Evolutionary conservation across 2,797 vertebrate species (phyloP).

Genomic region (Acanthornis magna): DNA sequence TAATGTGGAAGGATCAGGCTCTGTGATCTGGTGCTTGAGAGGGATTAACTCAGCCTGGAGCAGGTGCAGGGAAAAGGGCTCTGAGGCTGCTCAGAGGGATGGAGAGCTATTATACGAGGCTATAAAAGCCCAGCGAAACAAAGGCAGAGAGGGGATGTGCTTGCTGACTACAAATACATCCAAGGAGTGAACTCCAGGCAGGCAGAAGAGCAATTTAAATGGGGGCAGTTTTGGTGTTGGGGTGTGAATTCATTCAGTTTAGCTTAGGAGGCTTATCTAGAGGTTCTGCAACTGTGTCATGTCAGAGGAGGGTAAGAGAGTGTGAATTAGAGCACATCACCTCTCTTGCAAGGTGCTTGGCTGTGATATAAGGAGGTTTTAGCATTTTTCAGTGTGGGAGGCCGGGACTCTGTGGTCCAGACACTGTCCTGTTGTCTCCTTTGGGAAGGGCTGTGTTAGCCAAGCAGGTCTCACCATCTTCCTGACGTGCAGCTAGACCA

Average conservation of each 20-base stretch:
- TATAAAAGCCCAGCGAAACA: neutral
- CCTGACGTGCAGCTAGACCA: neutral
- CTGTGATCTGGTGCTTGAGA: neutral
- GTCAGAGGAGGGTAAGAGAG: neutral
- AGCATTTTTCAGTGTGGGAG: neutral
- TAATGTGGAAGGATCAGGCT: neutral
- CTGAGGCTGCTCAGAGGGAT: slow-evolving; percentile 1
- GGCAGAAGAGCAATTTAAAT: neutral
- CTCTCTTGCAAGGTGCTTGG: neutral
- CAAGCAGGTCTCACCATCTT: neutral
- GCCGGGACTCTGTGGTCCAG: neutral
- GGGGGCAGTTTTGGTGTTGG: neutral
- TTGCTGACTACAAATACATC: neutral
- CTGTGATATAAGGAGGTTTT: neutral
- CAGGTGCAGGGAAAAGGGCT: slow-evolving; percentile 46
- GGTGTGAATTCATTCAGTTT: neutral
- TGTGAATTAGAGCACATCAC: neutral
- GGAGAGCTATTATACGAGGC: neutral
- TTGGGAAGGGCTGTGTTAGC: neutral
- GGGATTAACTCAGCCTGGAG: slow-evolving; percentile 38
- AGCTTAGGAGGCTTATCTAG: neutral
- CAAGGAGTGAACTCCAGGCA: neutral
- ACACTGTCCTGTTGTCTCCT: neutral
- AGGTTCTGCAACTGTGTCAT: neutral
- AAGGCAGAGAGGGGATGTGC: neutral